phyloP scores from a whole-genome alignment of 2,797 vertebrate species.

The Sarcophilus harrisii region DNA sequence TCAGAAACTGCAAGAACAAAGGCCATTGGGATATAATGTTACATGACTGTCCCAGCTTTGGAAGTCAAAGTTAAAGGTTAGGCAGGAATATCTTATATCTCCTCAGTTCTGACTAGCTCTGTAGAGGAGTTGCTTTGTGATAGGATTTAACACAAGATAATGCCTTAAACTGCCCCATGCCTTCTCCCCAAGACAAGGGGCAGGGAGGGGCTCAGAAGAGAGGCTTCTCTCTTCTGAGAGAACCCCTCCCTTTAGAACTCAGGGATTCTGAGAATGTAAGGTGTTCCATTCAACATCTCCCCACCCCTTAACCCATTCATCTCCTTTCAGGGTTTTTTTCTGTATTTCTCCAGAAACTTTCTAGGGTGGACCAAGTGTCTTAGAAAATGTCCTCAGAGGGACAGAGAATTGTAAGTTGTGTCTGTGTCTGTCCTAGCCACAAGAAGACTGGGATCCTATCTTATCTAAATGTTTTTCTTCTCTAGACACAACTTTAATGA shows the following conservation, averaged over 20 bases:
- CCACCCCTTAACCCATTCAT: neutral
- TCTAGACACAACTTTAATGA: neutral
- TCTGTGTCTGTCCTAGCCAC: neutral
- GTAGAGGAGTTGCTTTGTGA: too few species aligned
- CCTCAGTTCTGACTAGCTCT: neutral
- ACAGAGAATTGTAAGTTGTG: neutral
- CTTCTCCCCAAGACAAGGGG: too few species aligned
- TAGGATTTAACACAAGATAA: too few species aligned
- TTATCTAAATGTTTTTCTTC: neutral
- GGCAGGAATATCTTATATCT: slow-evolving; percentile 28
- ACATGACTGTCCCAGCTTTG: slow-evolving; percentile 50
- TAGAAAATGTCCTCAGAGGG: neutral
- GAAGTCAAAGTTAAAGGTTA: rapidly evolving
- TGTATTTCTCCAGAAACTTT: neutral
- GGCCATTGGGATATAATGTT: neutral
- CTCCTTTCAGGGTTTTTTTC: neutral
- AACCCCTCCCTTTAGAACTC: too few species aligned
- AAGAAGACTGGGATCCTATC: neutral
- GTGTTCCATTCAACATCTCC: neutral
- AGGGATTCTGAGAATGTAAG: neutral
- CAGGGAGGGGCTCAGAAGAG: too few species aligned
- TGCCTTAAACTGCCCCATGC: too few species aligned
- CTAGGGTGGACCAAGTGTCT: neutral
- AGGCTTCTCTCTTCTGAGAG: too few species aligned
- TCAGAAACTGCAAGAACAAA: neutral